A percentile compares a stretch with the other conserved stretches of the same genome.
Conservation (phyloP, 1,140 invertebrate genomes). For the Phocides pigmalion region DNA sequence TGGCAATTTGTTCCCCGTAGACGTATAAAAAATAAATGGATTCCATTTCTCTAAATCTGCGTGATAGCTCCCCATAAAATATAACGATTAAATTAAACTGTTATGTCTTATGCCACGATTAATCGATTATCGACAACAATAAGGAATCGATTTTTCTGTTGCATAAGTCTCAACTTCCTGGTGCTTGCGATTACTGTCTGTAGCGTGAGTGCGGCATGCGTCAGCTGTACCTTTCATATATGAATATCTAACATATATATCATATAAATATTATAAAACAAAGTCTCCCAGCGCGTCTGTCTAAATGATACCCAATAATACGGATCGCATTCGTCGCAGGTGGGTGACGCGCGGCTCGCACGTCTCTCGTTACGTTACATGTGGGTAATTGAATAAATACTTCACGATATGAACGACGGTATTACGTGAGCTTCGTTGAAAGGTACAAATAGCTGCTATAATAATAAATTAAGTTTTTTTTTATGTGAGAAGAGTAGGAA, state of each 20-base stretch:
- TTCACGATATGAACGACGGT: no score
- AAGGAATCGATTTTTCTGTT: constrained; percentile 32
- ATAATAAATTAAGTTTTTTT: no score
- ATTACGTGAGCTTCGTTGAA: no score
- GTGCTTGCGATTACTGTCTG: no score
- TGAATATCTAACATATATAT: neutral
- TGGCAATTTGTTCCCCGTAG: no score
- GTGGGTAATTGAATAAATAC: constrained; percentile 1
- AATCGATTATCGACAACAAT: constrained; percentile 32
- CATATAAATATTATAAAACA: neutral
- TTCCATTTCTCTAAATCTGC: neutral
- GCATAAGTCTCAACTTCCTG: constrained; percentile 21
- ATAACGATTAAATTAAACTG: constrained; percentile 15
- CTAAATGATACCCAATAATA: no score
- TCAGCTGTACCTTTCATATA: neutral
- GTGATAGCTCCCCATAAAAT: constrained; percentile 12
- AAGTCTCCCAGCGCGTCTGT: no score
- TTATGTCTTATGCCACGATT: constrained; percentile 25
- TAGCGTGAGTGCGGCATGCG: neutral
- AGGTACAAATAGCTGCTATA: no score
- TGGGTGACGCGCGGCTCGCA: neutral
- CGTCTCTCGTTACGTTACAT: neutral
- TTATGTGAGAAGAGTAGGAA: no score
- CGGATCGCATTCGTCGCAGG: neutral
- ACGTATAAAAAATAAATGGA: no score